Conservation (phyloP, 2,797 vertebrate genomes). For the Tokudaia muenninki region DNA sequence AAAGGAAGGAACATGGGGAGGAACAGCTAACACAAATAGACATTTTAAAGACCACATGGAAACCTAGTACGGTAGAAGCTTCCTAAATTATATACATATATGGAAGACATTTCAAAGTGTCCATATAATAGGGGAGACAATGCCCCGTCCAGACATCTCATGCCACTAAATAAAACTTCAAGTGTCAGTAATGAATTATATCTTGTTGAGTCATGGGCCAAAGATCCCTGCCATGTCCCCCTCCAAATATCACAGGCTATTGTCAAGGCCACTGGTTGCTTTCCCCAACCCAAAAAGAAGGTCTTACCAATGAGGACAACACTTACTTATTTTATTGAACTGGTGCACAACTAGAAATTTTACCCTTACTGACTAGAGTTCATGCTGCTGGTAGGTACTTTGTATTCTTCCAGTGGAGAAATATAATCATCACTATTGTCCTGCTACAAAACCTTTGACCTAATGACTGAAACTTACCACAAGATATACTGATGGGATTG, state of each 20-base stretch:
- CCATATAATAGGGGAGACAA: not conserved
- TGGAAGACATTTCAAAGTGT: not conserved
- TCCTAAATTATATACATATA: not conserved
- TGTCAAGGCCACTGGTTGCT: not conserved
- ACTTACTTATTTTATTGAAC: not conserved
- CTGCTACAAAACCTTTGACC: not conserved
- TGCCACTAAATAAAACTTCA: not conserved
- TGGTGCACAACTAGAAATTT: not conserved
- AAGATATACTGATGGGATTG: not conserved
- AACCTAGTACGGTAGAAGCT: not conserved
- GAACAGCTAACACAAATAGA: not conserved
- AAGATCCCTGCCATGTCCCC: not conserved
- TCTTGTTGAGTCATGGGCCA: not conserved
- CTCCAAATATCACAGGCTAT: not conserved
- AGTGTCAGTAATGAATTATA: not conserved
- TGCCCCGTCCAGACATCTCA: not conserved
- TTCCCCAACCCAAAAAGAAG: not conserved
- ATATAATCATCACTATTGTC: not conserved
- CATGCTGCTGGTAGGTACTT: not conserved
- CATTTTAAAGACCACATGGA: not conserved
- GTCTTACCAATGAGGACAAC: not conserved
- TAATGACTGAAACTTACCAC: not conserved
- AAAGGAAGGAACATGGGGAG: not conserved
- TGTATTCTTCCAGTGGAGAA: not conserved
- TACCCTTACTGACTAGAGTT: not conserved